These are phyloP conservation scores for Charanyca ferruginea DNA, from an alignment of 2,888 invertebrate species.

Conservation along the genomic window DNA sequence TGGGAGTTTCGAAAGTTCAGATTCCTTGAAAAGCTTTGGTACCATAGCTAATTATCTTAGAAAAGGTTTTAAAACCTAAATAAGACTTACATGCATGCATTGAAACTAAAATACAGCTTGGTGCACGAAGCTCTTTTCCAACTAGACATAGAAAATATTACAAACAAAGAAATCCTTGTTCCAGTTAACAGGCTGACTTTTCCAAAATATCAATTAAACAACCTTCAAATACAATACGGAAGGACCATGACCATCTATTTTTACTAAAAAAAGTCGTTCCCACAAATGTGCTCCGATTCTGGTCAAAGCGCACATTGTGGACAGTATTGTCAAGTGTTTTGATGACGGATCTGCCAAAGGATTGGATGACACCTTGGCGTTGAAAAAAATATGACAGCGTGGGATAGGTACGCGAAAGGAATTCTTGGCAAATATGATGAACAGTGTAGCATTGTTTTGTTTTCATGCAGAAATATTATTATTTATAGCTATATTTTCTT, in stretches of 20 bases:
- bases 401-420: conserved; percentile 74
- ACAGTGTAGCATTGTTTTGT: conserved; percentile 26
- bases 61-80: conserved; percentile 13
- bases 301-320: conserved; percentile 88
- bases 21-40: conserved; percentile 12
- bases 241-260: conserved; percentile 69
- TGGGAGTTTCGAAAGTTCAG: conserved; percentile 2
- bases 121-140: not conserved
- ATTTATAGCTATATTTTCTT: not conserved
- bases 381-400: conserved; percentile 86
- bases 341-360: conserved; percentile 81
- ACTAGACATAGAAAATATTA: not conserved
- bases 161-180: not conserved
- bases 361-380: conserved; percentile 83
- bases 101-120: not conserved
- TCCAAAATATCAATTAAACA: conserved; percentile 27
- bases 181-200: not conserved
- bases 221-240: conserved; percentile 56
- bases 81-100: no score
- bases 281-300: conserved; percentile 85
- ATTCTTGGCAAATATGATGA: conserved; percentile 32
- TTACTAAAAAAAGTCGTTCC: conserved; percentile 71
- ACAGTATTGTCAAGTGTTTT: conserved; percentile 75
- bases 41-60: conserved; percentile 7
- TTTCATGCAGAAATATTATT: conserved; percentile 10